Conservation (phyloP, 2,888 invertebrate genomes). For the Phoronis australis region DNA sequence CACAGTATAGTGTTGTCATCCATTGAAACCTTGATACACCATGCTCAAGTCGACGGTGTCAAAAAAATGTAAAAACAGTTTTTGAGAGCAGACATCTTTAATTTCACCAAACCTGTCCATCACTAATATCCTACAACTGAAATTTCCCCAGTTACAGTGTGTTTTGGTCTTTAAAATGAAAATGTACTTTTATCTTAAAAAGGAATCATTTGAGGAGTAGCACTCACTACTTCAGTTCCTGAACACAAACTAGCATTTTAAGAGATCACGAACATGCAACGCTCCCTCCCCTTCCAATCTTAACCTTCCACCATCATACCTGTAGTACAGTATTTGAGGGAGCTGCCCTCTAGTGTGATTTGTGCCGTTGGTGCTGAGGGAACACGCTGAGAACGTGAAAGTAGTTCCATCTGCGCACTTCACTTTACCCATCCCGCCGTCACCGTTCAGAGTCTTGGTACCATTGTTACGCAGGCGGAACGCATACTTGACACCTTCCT, state of each 20-base stretch:
- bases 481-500: constrained; percentile 86
- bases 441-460: constrained; percentile 88
- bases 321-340: constrained; percentile 85
- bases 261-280: no score
- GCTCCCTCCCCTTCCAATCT: no score
- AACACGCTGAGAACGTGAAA: constrained; percentile 85
- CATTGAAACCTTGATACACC: no score
- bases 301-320: constrained; percentile 60
- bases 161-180: background rate
- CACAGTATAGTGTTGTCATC: no score
- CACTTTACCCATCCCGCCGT: constrained; percentile 80
- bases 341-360: constrained; percentile 91
- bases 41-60: no score
- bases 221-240: background rate
- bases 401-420: constrained; percentile 89
- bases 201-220: background rate
- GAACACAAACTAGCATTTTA: background rate
- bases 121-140: no score
- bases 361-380: constrained; percentile 93
- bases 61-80: no score
- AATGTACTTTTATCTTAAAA: background rate
- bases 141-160: no score
- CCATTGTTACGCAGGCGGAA: constrained; percentile 82
- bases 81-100: no score
- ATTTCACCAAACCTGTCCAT: no score